Conservation (phyloP, 2,888 invertebrate genomes). For the Linyphia triangularis region DNA sequence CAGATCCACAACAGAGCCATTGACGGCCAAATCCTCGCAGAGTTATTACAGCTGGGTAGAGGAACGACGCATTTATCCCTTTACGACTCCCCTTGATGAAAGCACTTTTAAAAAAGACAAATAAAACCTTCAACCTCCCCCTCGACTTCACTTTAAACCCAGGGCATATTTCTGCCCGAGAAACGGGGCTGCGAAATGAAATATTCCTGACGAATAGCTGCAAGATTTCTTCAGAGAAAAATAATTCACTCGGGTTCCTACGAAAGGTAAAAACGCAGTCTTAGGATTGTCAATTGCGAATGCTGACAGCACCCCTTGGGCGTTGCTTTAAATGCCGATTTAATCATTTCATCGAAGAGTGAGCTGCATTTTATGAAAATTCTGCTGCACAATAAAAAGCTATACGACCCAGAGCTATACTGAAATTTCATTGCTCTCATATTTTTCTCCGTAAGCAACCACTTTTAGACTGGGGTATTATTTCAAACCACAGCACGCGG, state of each 20-base stretch:
- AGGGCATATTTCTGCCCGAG: background rate
- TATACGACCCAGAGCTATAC: constrained; percentile 21
- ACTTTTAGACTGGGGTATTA: constrained; percentile 32
- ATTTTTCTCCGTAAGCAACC: constrained; percentile 27
- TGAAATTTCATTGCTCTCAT: constrained; percentile 53
- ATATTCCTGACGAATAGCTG: background rate
- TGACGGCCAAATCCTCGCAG: background rate
- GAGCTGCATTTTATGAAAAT: constrained; percentile 7
- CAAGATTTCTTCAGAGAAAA: constrained; percentile 16
- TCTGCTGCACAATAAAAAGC: background rate
- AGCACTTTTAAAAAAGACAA: constrained; percentile 13
- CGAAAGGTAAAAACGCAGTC: background rate
- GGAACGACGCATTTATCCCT: background rate
- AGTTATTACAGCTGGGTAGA: constrained; percentile 12
- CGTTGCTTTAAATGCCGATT: constrained; percentile 18
- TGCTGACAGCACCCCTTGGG: constrained; percentile 19
- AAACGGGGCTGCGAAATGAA: background rate
- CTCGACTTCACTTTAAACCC: background rate
- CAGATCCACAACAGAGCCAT: background rate
- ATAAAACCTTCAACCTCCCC: constrained; percentile 20
- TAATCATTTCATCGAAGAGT: constrained; percentile 22
- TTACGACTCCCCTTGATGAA: constrained; percentile 26
- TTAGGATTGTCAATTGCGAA: constrained; percentile 14
- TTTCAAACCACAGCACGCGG: constrained; percentile 33
- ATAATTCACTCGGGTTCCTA: background rate